phyloP scores from a whole-genome alignment of 2,797 vertebrate species.

The Poeciliopsis gracilis region DNA sequence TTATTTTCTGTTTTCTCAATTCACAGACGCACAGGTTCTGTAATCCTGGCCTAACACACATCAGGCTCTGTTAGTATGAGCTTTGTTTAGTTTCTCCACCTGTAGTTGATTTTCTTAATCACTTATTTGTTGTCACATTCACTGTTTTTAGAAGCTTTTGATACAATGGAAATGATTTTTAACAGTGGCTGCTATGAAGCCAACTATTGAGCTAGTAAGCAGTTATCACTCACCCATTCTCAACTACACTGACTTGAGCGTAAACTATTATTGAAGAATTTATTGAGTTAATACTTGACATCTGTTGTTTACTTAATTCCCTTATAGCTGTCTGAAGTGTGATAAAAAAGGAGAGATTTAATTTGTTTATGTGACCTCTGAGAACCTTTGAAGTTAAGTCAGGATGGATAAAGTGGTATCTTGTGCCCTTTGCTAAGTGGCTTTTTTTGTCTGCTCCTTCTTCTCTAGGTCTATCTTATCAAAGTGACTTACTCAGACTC shows the following conservation, averaged over 20 bases:
- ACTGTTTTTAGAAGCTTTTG: background rate
- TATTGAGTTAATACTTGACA: conserved; percentile 31
- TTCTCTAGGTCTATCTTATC: conserved; percentile 94
- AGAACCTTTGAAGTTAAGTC: conserved; percentile 54
- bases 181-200: background rate
- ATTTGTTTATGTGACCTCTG: conserved; percentile 68
- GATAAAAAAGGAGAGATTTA: conserved; percentile 48
- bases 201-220: background rate
- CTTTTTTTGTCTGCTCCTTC: conserved; percentile 50
- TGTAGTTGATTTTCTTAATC: background rate
- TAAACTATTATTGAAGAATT: conserved; percentile 9
- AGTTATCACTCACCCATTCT: background rate
- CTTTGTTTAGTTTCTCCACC: background rate
- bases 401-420: conserved; percentile 42
- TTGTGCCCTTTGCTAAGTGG: conserved; percentile 38
- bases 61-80: background rate
- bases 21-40: background rate
- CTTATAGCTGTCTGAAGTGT: conserved; percentile 44
- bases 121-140: background rate
- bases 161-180: background rate
- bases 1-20: background rate
- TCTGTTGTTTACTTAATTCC: conserved; percentile 34
- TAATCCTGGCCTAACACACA: background rate
- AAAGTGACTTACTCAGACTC: conserved; percentile 96
- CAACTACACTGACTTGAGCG: conserved; percentile 1